phyloP scores from a whole-genome alignment of 2,888 invertebrate species.

The Pomacea canaliculata region DNA sequence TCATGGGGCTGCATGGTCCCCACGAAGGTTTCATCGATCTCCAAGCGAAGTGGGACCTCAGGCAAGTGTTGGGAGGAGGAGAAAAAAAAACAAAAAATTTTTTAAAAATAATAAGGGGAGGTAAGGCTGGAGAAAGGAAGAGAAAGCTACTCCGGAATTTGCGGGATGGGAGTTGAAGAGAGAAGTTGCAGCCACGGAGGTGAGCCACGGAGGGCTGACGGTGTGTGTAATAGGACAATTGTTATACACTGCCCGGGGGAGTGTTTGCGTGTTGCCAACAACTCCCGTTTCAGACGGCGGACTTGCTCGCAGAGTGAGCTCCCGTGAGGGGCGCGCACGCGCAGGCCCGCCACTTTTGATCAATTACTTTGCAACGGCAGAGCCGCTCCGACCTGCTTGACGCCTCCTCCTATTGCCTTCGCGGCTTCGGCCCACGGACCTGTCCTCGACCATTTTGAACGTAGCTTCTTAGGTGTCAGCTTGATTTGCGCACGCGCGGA shows the following conservation, averaged over 20 bases:
- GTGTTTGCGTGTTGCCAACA: constrained; percentile 29
- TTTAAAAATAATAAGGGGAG: not conserved
- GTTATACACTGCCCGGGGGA: constrained; percentile 24
- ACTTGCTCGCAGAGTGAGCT: constrained; percentile 13
- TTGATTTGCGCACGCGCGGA: constrained; percentile 23
- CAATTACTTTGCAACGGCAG: constrained; percentile 18
- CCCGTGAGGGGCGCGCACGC: constrained; percentile 19
- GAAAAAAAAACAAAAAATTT: too few relatives aligned
- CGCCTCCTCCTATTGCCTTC: constrained; percentile 23
- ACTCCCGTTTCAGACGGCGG: constrained; percentile 5
- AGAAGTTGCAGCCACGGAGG: not conserved
- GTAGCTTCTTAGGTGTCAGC: constrained; percentile 16
- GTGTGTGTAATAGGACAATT: constrained; percentile 23
- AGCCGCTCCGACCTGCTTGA: constrained; percentile 7
- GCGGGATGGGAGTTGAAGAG: not conserved
- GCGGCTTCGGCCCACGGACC: constrained; percentile 15
- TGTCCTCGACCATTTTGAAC: constrained; percentile 27
- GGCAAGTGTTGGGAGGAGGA: not conserved
- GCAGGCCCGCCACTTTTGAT: constrained; percentile 1
- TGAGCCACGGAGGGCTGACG: not conserved
- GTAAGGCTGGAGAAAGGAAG: not conserved
- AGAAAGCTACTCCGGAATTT: not conserved
- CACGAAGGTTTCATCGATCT: constrained; percentile 5
- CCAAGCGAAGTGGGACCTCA: not conserved
- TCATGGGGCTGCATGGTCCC: constrained; percentile 15